A percentile compares a stretch with the other conserved stretches of the same genome.
Evolutionary conservation across 53 echinoderm and acorn worm species (phyloP).

Genomic region (Crossaster papposus): DNA sequence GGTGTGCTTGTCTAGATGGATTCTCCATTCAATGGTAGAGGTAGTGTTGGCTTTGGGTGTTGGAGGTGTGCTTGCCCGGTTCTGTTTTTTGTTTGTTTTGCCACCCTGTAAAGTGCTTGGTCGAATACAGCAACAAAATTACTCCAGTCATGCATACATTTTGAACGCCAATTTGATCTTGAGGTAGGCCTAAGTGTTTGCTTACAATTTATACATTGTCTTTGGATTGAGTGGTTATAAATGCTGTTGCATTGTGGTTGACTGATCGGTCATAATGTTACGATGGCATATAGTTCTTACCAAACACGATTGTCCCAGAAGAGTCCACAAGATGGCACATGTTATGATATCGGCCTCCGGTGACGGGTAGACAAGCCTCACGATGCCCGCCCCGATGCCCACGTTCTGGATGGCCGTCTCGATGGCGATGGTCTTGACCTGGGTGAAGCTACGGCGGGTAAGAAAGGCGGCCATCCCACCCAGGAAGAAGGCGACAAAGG

Average conservation of each 20-base stretch:
- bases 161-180: too few relatives aligned
- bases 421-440: slow-evolving; percentile 69
- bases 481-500: slow-evolving; percentile 65
- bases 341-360: slow-evolving; percentile 73
- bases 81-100: too few relatives aligned
- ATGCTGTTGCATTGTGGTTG: not conserved
- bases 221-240: not conserved
- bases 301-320: slow-evolving; percentile 66
- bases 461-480: slow-evolving; percentile 50
- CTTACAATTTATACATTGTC: not conserved
- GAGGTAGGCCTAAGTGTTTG: too few relatives aligned
- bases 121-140: too few relatives aligned
- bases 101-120: too few relatives aligned
- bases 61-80: too few relatives aligned
- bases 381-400: slow-evolving; percentile 62
- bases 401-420: slow-evolving; percentile 75
- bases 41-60: too few relatives aligned
- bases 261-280: not conserved
- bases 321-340: slow-evolving; percentile 59
- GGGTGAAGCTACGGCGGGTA: slow-evolving; percentile 31
- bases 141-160: too few relatives aligned
- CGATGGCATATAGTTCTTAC: slow-evolving; percentile 17
- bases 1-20: too few relatives aligned
- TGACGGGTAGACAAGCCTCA: slow-evolving; percentile 64
- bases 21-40: too few relatives aligned